Conservation (phyloP, 2,888 invertebrate species). For the Drosophila greeni region DNA sequence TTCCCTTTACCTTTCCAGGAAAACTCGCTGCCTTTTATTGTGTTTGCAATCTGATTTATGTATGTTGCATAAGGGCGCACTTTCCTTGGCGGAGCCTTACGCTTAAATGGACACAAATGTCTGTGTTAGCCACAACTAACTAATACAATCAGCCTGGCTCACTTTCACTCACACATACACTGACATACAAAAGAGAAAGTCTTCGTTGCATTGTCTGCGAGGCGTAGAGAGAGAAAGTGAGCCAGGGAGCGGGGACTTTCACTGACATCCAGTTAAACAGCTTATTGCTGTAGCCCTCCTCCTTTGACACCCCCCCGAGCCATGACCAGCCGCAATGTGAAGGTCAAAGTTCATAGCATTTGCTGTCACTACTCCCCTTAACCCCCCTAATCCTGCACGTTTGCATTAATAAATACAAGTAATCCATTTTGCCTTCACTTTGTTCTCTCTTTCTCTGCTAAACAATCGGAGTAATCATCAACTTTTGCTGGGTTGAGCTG, state of each 20-base stretch:
- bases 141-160: conserved; percentile 51
- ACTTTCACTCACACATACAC: conserved; percentile 10
- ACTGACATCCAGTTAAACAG: too few species aligned
- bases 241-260: conserved; percentile 1
- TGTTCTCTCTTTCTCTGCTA: conserved; percentile 10
- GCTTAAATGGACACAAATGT: conserved; percentile 61
- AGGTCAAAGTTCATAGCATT: conserved; percentile 64
- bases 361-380: not conserved
- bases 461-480: conserved; percentile 13
- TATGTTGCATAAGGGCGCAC: conserved; percentile 33
- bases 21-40: not conserved
- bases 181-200: not conserved
- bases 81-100: conserved; percentile 15
- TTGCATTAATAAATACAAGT: conserved; percentile 30
- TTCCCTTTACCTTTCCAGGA: not conserved
- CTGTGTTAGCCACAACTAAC: conserved; percentile 60
- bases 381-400: conserved; percentile 17
- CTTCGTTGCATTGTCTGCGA: conserved; percentile 48
- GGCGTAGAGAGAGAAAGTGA: not conserved
- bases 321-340: conserved; percentile 19
- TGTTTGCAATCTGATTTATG: conserved; percentile 27
- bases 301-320: not conserved
- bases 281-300: conserved; percentile 39
- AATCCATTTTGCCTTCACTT: conserved; percentile 18
- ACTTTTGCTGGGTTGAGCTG: conserved; percentile 9